phyloP scores from a whole-genome alignment of 2,113 vertebrate genomes.

The Alectura lathami region DNA sequence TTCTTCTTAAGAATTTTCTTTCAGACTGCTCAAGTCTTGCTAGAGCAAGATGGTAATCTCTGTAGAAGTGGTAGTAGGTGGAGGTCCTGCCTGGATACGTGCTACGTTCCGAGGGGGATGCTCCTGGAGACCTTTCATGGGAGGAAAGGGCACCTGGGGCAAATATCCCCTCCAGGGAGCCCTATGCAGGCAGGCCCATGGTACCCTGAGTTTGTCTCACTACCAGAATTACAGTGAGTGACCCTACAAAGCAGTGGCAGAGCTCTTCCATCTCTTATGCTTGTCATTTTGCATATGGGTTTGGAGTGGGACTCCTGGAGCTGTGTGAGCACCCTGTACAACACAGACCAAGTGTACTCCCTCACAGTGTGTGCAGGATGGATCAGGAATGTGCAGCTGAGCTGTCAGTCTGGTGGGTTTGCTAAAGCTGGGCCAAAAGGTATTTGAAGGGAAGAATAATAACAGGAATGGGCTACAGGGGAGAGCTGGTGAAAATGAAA shows the following conservation, averaged over 20 bases:
- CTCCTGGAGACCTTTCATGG: background rate
- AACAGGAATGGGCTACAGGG: background rate
- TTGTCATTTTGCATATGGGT: background rate
- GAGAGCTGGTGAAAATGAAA: background rate
- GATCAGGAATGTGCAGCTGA: background rate
- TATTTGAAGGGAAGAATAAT: background rate
- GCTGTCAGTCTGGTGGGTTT: background rate
- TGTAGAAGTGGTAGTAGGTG: background rate
- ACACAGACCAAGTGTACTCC: background rate
- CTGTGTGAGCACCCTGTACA: background rate
- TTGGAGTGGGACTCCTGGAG: background rate
- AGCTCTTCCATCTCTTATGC: background rate
- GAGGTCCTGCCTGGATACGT: rapidly evolving
- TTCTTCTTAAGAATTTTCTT: background rate
- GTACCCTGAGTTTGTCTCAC: background rate
- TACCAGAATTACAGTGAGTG: background rate
- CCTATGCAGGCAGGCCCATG: background rate
- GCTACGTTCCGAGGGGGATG: background rate
- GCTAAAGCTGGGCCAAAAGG: background rate
- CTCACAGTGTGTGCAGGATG: background rate
- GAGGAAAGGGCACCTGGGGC: background rate
- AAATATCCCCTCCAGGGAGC: background rate
- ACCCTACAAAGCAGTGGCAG: background rate
- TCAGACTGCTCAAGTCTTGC: background rate
- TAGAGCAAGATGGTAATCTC: background rate